Conservation (phyloP, 2,888 invertebrate species). For the Xestoiulus laeticollis region DNA sequence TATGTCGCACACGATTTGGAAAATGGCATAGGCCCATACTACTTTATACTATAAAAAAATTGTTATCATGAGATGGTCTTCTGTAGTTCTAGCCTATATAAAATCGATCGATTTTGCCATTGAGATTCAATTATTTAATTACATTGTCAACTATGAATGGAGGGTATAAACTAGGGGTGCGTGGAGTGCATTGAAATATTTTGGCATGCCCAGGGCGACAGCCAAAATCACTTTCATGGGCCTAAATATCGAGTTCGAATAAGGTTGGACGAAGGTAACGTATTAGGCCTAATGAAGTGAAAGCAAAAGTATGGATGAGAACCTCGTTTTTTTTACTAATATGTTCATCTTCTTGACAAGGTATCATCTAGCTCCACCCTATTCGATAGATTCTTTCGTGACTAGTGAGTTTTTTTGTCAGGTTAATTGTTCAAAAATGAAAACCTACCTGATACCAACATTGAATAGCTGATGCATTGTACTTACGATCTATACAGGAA, state of each 20-base stretch:
- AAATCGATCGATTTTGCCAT: background rate
- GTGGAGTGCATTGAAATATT: background rate
- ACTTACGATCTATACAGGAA: conserved; percentile 23
- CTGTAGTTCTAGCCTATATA: too few relatives aligned
- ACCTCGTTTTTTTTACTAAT: background rate
- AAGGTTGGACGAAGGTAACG: background rate
- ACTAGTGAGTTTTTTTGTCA: background rate
- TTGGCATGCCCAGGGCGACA: background rate
- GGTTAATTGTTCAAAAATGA: background rate
- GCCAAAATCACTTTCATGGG: background rate
- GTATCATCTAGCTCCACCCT: background rate
- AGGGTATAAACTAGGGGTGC: background rate
- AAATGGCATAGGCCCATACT: background rate
- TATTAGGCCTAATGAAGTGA: background rate
- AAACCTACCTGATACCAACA: background rate
- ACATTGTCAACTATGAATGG: background rate
- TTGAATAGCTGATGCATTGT: background rate
- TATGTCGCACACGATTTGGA: background rate
- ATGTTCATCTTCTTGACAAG: background rate
- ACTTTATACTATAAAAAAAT: too few relatives aligned
- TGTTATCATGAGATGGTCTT: too few relatives aligned
- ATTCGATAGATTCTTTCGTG: background rate
- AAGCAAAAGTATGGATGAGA: background rate
- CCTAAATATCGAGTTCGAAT: background rate
- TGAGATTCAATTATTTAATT: background rate